Conservation (phyloP, 2,113 vertebrate species). For the Stomatorhinus ivindoensis region DNA sequence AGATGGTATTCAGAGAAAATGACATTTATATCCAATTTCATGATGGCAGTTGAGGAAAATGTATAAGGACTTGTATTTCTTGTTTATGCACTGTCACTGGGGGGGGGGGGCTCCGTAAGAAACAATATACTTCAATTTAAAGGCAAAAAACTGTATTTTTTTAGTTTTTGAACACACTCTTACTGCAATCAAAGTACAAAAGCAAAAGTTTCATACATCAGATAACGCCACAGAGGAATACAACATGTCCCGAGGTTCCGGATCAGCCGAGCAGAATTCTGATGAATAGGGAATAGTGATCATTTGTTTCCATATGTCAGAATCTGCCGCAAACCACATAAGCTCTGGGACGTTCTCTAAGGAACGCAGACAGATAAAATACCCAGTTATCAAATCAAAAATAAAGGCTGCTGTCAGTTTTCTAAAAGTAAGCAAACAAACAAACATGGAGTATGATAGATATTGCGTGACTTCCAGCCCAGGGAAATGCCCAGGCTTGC, state of each 20-base stretch:
- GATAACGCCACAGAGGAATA: neutral
- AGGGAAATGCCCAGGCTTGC: neutral
- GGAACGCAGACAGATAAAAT: neutral
- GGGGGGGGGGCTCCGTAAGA: neutral
- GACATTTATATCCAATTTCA: neutral
- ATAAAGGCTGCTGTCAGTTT: neutral
- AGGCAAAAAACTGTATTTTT: neutral
- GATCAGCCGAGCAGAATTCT: neutral
- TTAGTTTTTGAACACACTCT: neutral
- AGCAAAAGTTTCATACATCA: neutral
- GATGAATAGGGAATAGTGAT: neutral
- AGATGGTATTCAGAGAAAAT: neutral
- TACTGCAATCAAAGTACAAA: neutral
- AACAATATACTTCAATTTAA: neutral
- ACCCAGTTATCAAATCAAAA: neutral
- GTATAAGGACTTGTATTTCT: neutral
- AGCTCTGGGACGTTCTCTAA: neutral
- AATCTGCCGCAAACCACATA: neutral
- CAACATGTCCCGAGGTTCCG: neutral
- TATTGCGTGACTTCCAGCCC: neutral
- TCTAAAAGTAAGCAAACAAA: neutral
- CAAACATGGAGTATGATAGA: neutral
- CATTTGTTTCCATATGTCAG: neutral
- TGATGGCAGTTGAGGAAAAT: neutral
- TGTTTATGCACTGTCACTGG: neutral